Conservation (phyloP, 1,140 invertebrate genomes). For the Ips typographus region DNA sequence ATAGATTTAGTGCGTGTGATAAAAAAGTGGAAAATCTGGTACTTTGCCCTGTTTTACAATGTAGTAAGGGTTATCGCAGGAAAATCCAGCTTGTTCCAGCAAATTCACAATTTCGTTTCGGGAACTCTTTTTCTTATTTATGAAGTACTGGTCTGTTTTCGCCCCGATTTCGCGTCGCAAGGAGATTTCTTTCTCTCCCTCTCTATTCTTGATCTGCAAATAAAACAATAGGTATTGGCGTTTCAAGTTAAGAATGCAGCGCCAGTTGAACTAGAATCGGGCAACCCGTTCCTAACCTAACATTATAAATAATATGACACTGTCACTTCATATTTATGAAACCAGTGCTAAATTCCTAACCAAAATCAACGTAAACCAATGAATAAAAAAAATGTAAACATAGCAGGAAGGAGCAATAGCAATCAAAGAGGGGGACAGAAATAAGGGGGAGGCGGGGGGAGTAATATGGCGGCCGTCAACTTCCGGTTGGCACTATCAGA, state of each 20-base stretch:
- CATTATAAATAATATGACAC: too few relatives aligned
- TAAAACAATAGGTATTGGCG: background rate
- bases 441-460: too few relatives aligned
- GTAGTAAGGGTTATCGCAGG: constrained; percentile 99
- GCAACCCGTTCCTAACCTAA: too few relatives aligned
- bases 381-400: too few relatives aligned
- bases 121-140: constrained; percentile 98
- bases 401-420: too few relatives aligned
- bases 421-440: too few relatives aligned
- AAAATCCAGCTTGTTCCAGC: constrained; percentile 98
- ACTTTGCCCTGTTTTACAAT: constrained; percentile 99
- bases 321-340: background rate
- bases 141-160: constrained; percentile 99
- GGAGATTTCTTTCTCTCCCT: constrained; percentile 88
- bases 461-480: too few relatives aligned
- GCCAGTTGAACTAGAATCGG: too few relatives aligned
- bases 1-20: background rate
- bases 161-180: constrained; percentile 94
- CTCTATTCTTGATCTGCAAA: constrained; percentile 86
- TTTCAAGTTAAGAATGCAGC: too few relatives aligned
- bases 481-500: too few relatives aligned
- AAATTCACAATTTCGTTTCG: constrained; percentile 97
- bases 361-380: too few relatives aligned
- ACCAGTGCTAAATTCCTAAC: background rate
- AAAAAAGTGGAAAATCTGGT: constrained; percentile 37